phyloP scores from a whole-genome alignment of 2,888 invertebrate genomes.

The Antheraea yamamai region DNA sequence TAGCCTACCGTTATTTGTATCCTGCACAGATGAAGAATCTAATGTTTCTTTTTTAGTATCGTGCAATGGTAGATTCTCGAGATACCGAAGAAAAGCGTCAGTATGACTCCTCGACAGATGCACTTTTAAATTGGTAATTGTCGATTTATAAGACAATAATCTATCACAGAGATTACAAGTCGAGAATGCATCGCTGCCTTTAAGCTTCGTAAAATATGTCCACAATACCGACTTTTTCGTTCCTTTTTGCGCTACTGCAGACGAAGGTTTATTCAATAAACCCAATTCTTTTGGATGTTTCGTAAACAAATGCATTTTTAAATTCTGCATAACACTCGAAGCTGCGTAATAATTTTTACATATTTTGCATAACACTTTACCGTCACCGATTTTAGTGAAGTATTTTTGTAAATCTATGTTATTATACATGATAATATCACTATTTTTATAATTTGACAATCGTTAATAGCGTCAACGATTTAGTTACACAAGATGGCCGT shows the following conservation, averaged over 20 bases:
- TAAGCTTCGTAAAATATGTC: constrained; percentile 12
- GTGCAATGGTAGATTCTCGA: constrained; percentile 3
- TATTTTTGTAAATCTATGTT: constrained; percentile 3
- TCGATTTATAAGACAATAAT: constrained; percentile 14
- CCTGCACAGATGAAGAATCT: background rate
- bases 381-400: background rate
- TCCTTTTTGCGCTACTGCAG: background rate
- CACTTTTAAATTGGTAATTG: constrained; percentile 21
- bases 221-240: background rate
- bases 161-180: constrained; percentile 23
- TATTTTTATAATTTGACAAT: constrained; percentile 1
- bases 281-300: constrained; percentile 13
- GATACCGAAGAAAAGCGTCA: background rate
- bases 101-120: constrained; percentile 20
- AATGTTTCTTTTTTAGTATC: background rate
- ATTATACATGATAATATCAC: background rate
- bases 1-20: constrained; percentile 6
- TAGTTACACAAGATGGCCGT: background rate
- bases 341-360: constrained; percentile 1
- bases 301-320: constrained; percentile 2
- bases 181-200: background rate
- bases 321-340: constrained; percentile 15
- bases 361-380: background rate
- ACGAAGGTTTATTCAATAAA: background rate
- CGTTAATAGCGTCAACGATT: constrained; percentile 1